These are phyloP conservation scores for Pterocles gutturalis DNA, from an alignment of 2,113 vertebrate species.

Conservation along the genomic window DNA sequence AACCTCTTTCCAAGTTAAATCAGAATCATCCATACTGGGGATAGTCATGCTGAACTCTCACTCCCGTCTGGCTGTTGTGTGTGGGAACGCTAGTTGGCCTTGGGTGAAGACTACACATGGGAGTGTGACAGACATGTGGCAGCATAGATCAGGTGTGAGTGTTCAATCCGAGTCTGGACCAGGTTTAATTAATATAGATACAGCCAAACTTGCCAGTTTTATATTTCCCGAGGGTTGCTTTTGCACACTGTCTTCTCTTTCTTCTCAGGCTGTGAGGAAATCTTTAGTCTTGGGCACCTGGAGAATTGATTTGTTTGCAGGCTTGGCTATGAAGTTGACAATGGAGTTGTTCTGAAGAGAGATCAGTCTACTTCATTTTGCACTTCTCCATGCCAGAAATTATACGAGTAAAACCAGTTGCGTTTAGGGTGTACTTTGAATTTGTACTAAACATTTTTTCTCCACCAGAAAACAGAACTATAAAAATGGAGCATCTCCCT, in stretches of 20 bases:
- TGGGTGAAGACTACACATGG: not conserved
- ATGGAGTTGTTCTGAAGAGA: not conserved
- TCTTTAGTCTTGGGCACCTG: not conserved
- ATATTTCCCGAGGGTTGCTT: not conserved
- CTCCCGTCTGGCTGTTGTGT: not conserved
- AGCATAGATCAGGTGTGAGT: not conserved
- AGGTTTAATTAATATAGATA: not conserved
- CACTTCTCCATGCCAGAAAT: not conserved
- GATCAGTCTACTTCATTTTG: not conserved
- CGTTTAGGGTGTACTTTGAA: not conserved
- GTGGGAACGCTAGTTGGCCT: not conserved
- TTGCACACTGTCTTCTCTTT: not conserved
- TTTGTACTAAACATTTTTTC: not conserved
- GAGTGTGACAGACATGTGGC: not conserved
- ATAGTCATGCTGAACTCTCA: not conserved
- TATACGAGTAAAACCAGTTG: not conserved
- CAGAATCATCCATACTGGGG: not conserved
- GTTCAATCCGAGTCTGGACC: rapidly evolving
- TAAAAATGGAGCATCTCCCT: too few species aligned
- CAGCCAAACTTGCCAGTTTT: not conserved
- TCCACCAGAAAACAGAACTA: not conserved
- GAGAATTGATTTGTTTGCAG: not conserved
- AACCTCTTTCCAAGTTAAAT: not conserved
- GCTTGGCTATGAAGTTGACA: not conserved
- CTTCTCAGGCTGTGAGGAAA: not conserved